phyloP scores from a whole-genome alignment of 2,113 vertebrate genomes.

The Mugil cephalus region DNA sequence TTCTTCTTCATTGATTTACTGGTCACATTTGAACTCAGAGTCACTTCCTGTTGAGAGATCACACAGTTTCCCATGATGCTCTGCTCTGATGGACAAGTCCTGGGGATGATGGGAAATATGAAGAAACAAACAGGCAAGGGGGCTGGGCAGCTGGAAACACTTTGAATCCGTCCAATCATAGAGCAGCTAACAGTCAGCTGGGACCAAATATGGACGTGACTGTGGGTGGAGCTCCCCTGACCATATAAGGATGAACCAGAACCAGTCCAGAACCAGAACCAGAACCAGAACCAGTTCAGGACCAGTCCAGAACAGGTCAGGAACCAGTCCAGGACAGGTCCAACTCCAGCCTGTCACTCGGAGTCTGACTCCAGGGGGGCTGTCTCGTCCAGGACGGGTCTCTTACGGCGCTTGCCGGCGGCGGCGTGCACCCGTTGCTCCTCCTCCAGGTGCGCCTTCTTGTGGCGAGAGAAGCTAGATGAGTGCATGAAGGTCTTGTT shows the following conservation, averaged over 20 bases:
- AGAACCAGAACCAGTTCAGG: constrained; percentile 14
- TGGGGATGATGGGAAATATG: constrained; percentile 49
- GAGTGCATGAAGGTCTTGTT: constrained; percentile 86
- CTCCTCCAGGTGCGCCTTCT: constrained; percentile 81
- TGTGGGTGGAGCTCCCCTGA: constrained; percentile 14
- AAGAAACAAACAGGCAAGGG: neutral
- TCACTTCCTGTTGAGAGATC: neutral
- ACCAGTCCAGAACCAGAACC: constrained; percentile 47
- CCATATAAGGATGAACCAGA: constrained; percentile 58
- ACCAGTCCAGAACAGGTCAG: constrained; percentile 24
- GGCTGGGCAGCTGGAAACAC: constrained; percentile 9
- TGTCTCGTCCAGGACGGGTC: constrained; percentile 72
- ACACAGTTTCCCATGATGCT: constrained; percentile 48
- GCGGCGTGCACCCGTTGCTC: constrained; percentile 35
- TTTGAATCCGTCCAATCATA: constrained; percentile 55
- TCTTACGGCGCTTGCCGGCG: constrained; percentile 55
- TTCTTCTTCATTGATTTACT: too few species aligned
- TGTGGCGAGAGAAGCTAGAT: constrained; percentile 84
- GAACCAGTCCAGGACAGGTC: constrained; percentile 1
- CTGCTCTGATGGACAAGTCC: neutral
- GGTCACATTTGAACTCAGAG: too few species aligned
- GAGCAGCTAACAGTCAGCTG: constrained; percentile 33
- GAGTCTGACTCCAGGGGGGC: constrained; percentile 83
- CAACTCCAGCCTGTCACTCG: constrained; percentile 68
- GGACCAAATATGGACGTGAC: constrained; percentile 55